A percentile compares a stretch with the other conserved stretches of the same genome.
These are phyloP conservation scores for Charadrius vociferus DNA, from an alignment of 2,113 vertebrate species.

Conservation along the genomic window DNA sequence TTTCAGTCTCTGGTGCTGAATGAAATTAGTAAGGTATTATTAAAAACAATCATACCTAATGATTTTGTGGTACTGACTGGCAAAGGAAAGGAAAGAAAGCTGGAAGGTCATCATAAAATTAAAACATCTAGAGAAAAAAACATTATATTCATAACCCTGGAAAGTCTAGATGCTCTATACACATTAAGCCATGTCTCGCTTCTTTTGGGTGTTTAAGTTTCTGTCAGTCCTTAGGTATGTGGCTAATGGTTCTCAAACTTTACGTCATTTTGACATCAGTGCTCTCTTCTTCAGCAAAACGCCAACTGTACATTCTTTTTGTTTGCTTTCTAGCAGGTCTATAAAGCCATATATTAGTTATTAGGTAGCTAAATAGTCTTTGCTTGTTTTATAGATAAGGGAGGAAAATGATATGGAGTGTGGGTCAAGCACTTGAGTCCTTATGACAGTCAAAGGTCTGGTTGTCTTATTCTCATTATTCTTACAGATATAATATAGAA, in stretches of 20 bases:
- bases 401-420: neutral
- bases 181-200: neutral
- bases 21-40: neutral
- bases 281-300: neutral
- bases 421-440: neutral
- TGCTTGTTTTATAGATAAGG: neutral
- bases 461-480: neutral
- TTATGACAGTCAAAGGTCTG: neutral
- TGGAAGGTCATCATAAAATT: neutral
- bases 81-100: neutral
- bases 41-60: neutral
- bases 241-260: neutral
- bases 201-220: neutral
- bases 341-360: neutral
- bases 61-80: neutral
- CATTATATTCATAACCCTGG: neutral
- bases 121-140: neutral
- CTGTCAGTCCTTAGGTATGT: neutral
- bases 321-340: neutral
- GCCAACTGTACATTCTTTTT: neutral
- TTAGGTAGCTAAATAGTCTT: neutral
- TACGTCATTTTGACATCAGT: neutral
- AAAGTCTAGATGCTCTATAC: neutral
- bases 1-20: neutral
- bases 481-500: neutral